Base-by-base conservation (phyloP, 2,888 invertebrate species). In the Therioaphis trifolii region DNA sequence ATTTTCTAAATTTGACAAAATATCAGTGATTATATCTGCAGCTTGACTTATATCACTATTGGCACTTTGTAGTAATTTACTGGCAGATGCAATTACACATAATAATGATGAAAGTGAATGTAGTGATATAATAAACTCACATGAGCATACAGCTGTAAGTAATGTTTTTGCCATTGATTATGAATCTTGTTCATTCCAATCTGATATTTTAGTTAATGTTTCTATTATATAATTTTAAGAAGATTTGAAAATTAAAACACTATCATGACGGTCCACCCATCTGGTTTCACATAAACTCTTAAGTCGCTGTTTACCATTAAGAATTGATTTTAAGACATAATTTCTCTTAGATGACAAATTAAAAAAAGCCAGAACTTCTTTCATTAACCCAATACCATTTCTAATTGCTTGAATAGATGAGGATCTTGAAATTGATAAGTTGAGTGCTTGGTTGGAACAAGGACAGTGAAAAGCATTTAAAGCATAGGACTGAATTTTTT, bases 391-490 rank as follows among this genome's bases (percentile, higher is more conserved):
- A 35, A 52, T 21, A 52, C 15, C 0, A 46, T 71, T 71, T 27
- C 4, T 27, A 27, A n/a, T 69, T 24, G 46, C 12, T 77, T 69
- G 66, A 7, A 85, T 75, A 18, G 46, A 66, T 14, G 78, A 74
- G 24, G 84, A 75, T 74, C 85, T 78, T 21, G 76, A 85, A 24
- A 85, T 52, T 15, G 82, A 72, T 27, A 85, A 68, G 55, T 86
- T 86, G 0, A 86, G 66, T 15, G 66, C 66, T 78, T 85, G 84
- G 55, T 78, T 85, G 52, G 21, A 58, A 76, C 85, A 85, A 21
- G 84, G 84, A 71, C 40, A 84, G 21, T 63, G 35, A n/a, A 84
- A 18, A 27, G 84, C 85, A 71, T 85, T 58, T 49, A 29, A 21
- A 0, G 78, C 21, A 55, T 35, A 29, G 18, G 71, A 76, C 43